Percentiles rank a stretch among this genome's conserved stretches.
Evolutionary conservation across 2,888 invertebrate genomes (phyloP).

Genomic region (Oscheius sp.): DNA sequence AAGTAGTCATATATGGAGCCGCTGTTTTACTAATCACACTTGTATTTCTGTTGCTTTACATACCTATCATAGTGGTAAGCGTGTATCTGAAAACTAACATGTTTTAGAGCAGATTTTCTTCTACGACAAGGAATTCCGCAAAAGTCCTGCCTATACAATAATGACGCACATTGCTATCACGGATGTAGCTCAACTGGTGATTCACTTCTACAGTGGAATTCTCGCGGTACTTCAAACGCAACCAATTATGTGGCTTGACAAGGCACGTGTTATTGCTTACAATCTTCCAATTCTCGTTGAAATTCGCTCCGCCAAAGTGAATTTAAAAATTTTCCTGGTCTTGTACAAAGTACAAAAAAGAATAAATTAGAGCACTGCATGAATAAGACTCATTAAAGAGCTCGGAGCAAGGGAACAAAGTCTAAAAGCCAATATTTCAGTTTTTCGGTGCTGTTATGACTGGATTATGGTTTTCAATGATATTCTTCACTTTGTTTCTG

Average conservation of each 20-base stretch:
- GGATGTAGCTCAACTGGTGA: constrained; percentile 23
- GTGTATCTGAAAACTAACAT: neutral
- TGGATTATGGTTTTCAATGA: constrained; percentile 32
- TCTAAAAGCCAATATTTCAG: constrained; percentile 11
- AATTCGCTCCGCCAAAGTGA: too few relatives aligned
- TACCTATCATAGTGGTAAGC: constrained; percentile 15
- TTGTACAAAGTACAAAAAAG: too few relatives aligned
- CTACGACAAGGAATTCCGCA: constrained; percentile 22
- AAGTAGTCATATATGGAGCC: neutral
- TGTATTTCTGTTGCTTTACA: constrained; percentile 12
- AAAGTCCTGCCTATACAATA: constrained; percentile 31
- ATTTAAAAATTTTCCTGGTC: too few relatives aligned
- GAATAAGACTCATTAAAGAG: neutral
- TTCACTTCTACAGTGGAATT: constrained; percentile 29
- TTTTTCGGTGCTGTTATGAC: constrained; percentile 30
- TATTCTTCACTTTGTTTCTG: constrained; percentile 22
- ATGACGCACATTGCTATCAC: constrained; percentile 37
- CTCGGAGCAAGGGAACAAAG: neutral
- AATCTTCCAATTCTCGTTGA: too few relatives aligned
- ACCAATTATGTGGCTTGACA: constrained; percentile 13
- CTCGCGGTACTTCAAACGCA: constrained; percentile 24
- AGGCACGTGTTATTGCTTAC: neutral
- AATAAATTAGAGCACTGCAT: too few relatives aligned
- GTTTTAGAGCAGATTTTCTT: constrained; percentile 29
- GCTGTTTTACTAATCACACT: neutral